Percentiles rank a stretch among this genome's conserved stretches.
phyloP scores from a whole-genome alignment of 2,113 vertebrate species.

The Labeo rohita region DNA sequence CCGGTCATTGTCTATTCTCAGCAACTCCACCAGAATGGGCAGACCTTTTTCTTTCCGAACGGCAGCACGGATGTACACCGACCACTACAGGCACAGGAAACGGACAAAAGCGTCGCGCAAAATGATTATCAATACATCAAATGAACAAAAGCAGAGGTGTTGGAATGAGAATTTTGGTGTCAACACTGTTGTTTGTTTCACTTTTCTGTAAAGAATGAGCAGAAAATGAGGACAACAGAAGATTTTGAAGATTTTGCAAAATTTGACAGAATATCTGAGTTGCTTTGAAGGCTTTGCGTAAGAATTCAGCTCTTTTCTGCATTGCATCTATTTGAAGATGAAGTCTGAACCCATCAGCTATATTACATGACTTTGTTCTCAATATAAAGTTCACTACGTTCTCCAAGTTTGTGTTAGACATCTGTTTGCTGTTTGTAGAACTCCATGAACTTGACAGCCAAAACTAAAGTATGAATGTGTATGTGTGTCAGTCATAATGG shows the following conservation, averaged over 20 bases:
- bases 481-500: background rate
- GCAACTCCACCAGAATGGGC: constrained; percentile 94
- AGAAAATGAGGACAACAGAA: background rate
- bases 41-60: constrained; percentile 98
- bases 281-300: background rate
- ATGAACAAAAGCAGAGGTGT: background rate
- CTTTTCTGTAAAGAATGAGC: background rate
- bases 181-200: background rate
- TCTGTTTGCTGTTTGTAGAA: background rate
- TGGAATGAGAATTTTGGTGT: background rate
- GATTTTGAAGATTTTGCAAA: background rate
- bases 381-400: background rate
- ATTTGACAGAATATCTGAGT: background rate
- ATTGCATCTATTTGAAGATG: constrained; percentile 2
- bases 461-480: background rate
- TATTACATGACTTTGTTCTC: background rate
- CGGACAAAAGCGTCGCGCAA: background rate
- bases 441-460: background rate
- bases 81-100: constrained; percentile 83
- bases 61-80: constrained; percentile 94
- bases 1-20: constrained; percentile 97
- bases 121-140: background rate
- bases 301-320: background rate
- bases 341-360: background rate
- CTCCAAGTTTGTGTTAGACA: background rate